These are phyloP conservation scores for Drosophila parthenogenetica DNA, from an alignment of 2,888 invertebrate genomes.

Conservation along the genomic window DNA sequence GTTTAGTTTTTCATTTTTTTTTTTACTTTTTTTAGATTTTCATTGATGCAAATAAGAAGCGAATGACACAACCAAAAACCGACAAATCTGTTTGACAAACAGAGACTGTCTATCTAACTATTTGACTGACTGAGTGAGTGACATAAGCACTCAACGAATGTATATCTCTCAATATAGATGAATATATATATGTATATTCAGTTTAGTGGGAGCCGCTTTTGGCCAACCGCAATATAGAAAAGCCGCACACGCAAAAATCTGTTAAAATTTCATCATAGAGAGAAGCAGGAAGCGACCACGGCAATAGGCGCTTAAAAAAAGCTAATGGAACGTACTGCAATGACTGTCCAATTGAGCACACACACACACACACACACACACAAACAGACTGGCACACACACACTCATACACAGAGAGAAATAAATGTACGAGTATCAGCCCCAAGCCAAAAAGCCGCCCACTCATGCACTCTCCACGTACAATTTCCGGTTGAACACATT, in stretches of 20 bases:
- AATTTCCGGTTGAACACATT: conserved; percentile 83
- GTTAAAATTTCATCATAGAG: conserved; percentile 68
- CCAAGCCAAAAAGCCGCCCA: conserved; percentile 48
- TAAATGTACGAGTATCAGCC: conserved; percentile 5
- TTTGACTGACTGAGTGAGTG: conserved; percentile 8
- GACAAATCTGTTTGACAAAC: conserved; percentile 25
- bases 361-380: conserved; percentile 7
- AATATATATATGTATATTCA: conserved; percentile 7
- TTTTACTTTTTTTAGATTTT: conserved; percentile 4
- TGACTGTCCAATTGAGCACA: conserved; percentile 46
- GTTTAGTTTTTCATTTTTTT: too few species aligned
- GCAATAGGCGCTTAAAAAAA: conserved; percentile 67
- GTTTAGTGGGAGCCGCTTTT: conserved; percentile 48
- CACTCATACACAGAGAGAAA: conserved; percentile 16
- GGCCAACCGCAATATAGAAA: conserved; percentile 71
- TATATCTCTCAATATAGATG: background rate
- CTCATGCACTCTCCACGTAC: conserved; percentile 75
- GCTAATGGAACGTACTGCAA: conserved; percentile 75
- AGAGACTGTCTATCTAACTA: background rate
- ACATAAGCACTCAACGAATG: conserved; percentile 22
- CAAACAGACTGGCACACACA: conserved; percentile 9
- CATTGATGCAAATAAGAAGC: conserved; percentile 52
- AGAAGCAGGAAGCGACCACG: conserved; percentile 37
- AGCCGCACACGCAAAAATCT: conserved; percentile 69
- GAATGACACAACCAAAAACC: conserved; percentile 17